A percentile compares a stretch with the other conserved stretches of the same genome.
Evolutionary conservation across 1,140 invertebrate species (phyloP).

Genomic region (Ostrea denselamellosa): DNA sequence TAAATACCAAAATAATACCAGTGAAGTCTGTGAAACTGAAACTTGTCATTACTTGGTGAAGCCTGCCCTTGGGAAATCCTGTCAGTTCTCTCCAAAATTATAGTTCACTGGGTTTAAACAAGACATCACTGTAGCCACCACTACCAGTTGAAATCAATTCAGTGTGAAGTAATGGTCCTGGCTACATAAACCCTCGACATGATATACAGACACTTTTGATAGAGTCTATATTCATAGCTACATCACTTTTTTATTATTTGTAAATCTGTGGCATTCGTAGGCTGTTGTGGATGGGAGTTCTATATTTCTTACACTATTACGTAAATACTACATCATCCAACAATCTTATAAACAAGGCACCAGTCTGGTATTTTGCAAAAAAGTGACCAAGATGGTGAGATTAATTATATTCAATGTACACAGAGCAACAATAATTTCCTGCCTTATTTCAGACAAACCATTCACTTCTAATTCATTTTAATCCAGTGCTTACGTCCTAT

Average conservation of each 20-base stretch:
- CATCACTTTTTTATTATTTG: background rate
- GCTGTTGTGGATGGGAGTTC: background rate
- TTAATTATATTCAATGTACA: too few relatives aligned
- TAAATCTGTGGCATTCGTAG: background rate
- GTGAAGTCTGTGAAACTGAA: background rate
- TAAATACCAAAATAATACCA: background rate
- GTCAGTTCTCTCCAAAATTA: background rate
- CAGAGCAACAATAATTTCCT: too few relatives aligned
- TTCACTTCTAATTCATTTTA: too few relatives aligned
- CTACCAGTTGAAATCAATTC: constrained; percentile 9
- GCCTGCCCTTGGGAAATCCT: background rate
- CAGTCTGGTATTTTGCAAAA: too few relatives aligned
- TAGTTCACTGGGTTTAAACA: background rate
- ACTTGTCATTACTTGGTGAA: constrained; percentile 5
- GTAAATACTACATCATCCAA: background rate
- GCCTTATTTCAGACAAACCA: too few relatives aligned
- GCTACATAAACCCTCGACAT: background rate
- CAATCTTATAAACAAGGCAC: too few relatives aligned
- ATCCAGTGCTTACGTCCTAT: too few relatives aligned
- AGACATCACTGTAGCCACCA: background rate
- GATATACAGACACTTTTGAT: background rate
- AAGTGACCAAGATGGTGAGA: too few relatives aligned
- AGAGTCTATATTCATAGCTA: background rate
- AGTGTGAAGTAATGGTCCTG: constrained; percentile 22
- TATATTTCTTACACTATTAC: background rate